Evolutionary conservation across 2,113 vertebrate genomes (phyloP), one percentile per base, ranked within the genome.

Genomic region (Dissostichus mawsoni): DNA sequence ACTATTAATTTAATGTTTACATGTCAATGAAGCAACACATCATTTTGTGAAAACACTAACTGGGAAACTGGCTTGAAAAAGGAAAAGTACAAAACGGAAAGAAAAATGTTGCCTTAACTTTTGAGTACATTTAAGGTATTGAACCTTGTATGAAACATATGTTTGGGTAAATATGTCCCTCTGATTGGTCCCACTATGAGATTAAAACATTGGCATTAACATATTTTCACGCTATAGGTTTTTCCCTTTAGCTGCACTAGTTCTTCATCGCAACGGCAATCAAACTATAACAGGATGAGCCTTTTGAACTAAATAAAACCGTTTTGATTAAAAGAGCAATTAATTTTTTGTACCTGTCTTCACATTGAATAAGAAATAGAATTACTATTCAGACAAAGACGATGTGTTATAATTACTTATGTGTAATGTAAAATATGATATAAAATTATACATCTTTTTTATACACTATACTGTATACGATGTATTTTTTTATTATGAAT

Each of bases 21-120:
- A 36, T 36, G 78, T 61, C 29, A 45, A 45, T 29, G 33, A 78
- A 4, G 17, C 29, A 55, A 64, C 33, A 74, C 53, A 61, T 45
- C 0, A 12, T 29, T 41, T 69, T 63, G 25, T 52, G 25, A 71
- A 71, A 84, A 86, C 58, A 44, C 67, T 52, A 3, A 76, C 36
- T 41, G 41, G 12, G 14, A 25, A 72, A 81, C 11, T 14, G 3
- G 7, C 10, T 66, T 45, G 5, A 71, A 58, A 59, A 58, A 23
- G 3, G 11, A n/a, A 13, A 36, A 56, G 52, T 51, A 50, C 11
- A 16, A 41, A 51, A 36, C 7, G 5, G 41, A 12, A 63, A 6
- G 11, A 63, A 63, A 63, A 17, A 50, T 12, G 44, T 2, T n/a
- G 7, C 36, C 51, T 9, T 13, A 47, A 14, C 16, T 61, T 78